Base-by-base conservation (phyloP, 1,140 invertebrate genomes). In the Gryllus bimaculatus region DNA sequence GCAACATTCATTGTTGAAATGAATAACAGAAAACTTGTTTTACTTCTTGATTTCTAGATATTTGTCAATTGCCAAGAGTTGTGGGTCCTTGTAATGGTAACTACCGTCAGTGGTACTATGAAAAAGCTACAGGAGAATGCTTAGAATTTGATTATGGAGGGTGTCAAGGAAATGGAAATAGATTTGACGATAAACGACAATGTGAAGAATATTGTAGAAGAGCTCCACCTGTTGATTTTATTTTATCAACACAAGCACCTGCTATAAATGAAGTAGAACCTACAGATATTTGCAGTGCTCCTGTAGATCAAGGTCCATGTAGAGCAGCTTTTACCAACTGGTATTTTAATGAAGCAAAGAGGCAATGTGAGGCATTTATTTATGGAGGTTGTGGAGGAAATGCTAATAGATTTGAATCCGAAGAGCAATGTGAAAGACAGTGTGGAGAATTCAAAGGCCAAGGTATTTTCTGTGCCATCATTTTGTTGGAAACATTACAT, bases 301-400 rank as follows among this genome's bases (percentile, higher is more conserved):
- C 87, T 0, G 85, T 89, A 8, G 92, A 95, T 80, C 84, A 88
- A 8, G 95, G 95, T 54, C 91, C 92, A 78, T 97, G 95, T 82
- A 84, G 89, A 26, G 88, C 89, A 3, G 88, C 89, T 39, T 86
- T 91, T 74, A 88, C 88, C 0, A 88, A 89, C 26, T 97, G 91
- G 89, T 96, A 93, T 87, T 98, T 92, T 84, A 91, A 96, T 83
- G 82, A 85, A 0, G 83, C 85, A 0, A 85, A 84, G 2, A 86
- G 87, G 73, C 85, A 83, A 10, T 96, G 94, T 83, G 87, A 89
- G 48, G 88, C 90, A 21, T 96, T 96, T 84, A 86, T 89, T 8
- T 96, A 94, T 83, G 91, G 92, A 10, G 95, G 95, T 10, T 96
- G 95, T 84, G 91, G 90, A 76, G 95, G 95, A 75, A 96, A 95